Conservation (phyloP, 2,113 vertebrate genomes). For the Eolophus roseicapilla region DNA sequence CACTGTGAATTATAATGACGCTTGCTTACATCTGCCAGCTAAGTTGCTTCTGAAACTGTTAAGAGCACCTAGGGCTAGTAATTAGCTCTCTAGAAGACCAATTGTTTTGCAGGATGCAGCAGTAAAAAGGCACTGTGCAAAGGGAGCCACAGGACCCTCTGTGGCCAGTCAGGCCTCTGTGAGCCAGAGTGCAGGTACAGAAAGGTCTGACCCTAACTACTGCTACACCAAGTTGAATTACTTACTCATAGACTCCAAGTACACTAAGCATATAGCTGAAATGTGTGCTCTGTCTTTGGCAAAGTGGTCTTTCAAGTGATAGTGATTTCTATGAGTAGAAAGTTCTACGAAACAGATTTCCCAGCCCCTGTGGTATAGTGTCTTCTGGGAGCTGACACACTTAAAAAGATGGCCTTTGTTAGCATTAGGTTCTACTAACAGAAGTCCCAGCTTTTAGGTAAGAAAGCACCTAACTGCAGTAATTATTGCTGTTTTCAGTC, state of each 20-base stretch:
- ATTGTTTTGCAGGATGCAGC: neutral
- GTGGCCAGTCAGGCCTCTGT: neutral
- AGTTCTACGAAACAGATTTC: neutral
- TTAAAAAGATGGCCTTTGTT: neutral
- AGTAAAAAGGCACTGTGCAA: fast-evolving
- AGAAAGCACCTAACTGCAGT: neutral
- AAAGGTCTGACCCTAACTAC: neutral
- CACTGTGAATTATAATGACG: neutral
- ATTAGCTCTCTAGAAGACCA: fast-evolving
- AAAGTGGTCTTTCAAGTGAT: neutral
- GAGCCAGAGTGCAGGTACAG: neutral
- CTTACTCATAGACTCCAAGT: neutral
- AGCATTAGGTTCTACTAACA: neutral
- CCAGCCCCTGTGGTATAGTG: neutral
- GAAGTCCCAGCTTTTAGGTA: neutral
- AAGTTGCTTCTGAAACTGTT: neutral
- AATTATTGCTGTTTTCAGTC: neutral
- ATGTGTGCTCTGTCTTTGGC: neutral
- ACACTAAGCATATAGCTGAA: neutral
- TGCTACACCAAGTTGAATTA: neutral
- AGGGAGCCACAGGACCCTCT: neutral
- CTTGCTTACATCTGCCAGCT: neutral
- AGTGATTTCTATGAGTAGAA: neutral
- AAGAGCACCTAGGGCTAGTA: neutral
- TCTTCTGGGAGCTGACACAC: neutral